A percentile compares a stretch with the other conserved stretches of the same genome.
Conservation (phyloP, 2,797 vertebrate genomes). For the Lithobates sylvaticus region DNA sequence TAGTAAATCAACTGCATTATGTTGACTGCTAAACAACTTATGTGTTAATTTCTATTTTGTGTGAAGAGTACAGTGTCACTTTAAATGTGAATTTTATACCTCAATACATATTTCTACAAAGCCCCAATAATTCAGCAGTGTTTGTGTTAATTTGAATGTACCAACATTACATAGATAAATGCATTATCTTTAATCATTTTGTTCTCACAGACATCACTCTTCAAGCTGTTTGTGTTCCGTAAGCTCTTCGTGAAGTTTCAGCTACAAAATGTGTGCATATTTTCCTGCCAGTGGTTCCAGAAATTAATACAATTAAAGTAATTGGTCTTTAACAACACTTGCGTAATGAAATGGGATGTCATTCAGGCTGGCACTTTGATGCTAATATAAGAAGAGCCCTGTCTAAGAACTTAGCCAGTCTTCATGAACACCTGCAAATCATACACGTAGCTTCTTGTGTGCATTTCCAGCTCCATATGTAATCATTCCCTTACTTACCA, state of each 20-base stretch:
- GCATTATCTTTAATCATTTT: neutral
- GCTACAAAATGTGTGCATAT: slow-evolving; percentile 40
- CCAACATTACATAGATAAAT: neutral
- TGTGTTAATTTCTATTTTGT: neutral
- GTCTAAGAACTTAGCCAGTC: slow-evolving; percentile 41
- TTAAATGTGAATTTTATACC: too few relatives aligned
- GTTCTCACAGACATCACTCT: neutral
- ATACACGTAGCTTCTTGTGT: slow-evolving; percentile 38
- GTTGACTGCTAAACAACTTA: too few relatives aligned
- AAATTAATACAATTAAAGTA: slow-evolving; percentile 60
- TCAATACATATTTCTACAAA: neutral
- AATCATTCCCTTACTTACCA: slow-evolving; percentile 37
- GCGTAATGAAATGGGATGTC: slow-evolving; percentile 54
- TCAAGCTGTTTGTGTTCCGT: slow-evolving; percentile 41
- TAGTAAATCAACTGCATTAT: too few relatives aligned
- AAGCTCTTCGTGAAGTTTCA: slow-evolving; percentile 40
- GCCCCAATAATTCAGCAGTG: neutral
- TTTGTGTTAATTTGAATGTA: neutral
- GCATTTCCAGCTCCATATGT: slow-evolving; percentile 32
- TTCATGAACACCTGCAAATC: slow-evolving; percentile 59
- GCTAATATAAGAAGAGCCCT: slow-evolving; percentile 49
- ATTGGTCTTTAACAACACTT: slow-evolving; percentile 57
- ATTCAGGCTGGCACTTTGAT: slow-evolving; percentile 35
- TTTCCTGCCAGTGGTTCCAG: slow-evolving; percentile 44
- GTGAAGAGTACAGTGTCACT: neutral